Evolutionary conservation across 2,888 invertebrate genomes (phyloP).

Genomic region (Platynereis dumerilii): DNA sequence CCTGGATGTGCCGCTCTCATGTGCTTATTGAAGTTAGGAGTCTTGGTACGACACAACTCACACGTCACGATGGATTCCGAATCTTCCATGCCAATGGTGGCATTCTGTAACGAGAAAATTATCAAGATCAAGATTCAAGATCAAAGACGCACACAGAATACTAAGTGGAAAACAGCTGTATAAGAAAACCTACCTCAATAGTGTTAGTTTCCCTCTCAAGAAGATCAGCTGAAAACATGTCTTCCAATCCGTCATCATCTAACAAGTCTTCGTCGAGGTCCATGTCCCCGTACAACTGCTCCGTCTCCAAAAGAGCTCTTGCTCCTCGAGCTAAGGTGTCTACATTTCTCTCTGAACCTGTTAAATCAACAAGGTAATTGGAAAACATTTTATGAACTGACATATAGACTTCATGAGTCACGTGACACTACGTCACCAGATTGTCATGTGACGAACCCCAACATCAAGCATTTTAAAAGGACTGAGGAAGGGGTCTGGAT

Average conservation of each 20-base stretch:
- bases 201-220: constrained; percentile 11
- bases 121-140: too few relatives aligned
- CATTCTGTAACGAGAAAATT: constrained; percentile 16
- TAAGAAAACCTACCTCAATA: too few relatives aligned
- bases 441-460: too few relatives aligned
- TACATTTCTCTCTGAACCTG: too few relatives aligned
- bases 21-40: constrained; percentile 62
- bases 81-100: constrained; percentile 26
- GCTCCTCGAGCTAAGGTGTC: neutral
- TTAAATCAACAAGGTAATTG: too few relatives aligned
- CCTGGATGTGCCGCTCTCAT: constrained; percentile 68
- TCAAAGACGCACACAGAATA: too few relatives aligned
- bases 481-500: too few relatives aligned
- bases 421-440: too few relatives aligned
- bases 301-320: neutral
- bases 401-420: too few relatives aligned
- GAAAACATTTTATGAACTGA: too few relatives aligned
- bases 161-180: too few relatives aligned
- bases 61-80: constrained; percentile 50
- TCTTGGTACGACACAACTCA: constrained; percentile 65
- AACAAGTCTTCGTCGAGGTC: constrained; percentile 56
- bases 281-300: constrained; percentile 44
- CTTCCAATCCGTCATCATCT: constrained; percentile 54
- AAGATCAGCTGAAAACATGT: constrained; percentile 37
- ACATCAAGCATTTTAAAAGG: too few relatives aligned